These are phyloP conservation scores for Nasonovia ribisnigri DNA, from an alignment of 2,888 invertebrate species.

Conservation along the genomic window DNA sequence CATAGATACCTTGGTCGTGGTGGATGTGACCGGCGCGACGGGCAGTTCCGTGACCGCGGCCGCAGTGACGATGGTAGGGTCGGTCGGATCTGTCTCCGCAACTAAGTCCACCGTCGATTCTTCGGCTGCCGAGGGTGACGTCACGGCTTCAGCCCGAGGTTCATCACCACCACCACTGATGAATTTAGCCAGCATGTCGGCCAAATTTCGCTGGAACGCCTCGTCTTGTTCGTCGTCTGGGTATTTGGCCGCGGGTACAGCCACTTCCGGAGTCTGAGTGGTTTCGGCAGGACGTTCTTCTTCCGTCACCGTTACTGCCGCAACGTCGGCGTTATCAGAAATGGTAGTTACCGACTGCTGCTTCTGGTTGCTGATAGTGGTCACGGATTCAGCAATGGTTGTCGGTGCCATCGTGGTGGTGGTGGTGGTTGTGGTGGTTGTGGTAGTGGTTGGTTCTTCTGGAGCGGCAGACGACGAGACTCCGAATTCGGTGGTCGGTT, in stretches of 20 bases:
- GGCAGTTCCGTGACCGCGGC: slow-evolving; percentile 50
- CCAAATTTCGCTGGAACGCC: slow-evolving; percentile 57
- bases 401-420: neutral
- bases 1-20: slow-evolving; percentile 84
- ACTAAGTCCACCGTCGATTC: slow-evolving; percentile 70
- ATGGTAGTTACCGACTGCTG: neutral
- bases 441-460: slow-evolving; percentile 22
- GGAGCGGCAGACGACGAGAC: neutral
- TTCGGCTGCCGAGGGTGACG: slow-evolving; percentile 67
- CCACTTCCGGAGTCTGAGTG: neutral
- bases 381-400: neutral
- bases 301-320: slow-evolving; percentile 12
- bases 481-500: slow-evolving; percentile 10
- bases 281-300: slow-evolving; percentile 44
- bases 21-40: slow-evolving; percentile 79
- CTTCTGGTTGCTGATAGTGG: neutral
- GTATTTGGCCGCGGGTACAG: slow-evolving; percentile 13
- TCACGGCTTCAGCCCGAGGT: slow-evolving; percentile 32
- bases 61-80: slow-evolving; percentile 36
- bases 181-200: slow-evolving; percentile 63
- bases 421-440: neutral
- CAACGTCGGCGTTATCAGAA: neutral
- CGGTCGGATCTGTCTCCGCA: slow-evolving; percentile 67
- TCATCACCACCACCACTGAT: slow-evolving; percentile 69
- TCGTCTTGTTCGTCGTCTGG: slow-evolving; percentile 58